Conservation (phyloP, 2,888 invertebrate species). For the Mythimna loreyi region DNA sequence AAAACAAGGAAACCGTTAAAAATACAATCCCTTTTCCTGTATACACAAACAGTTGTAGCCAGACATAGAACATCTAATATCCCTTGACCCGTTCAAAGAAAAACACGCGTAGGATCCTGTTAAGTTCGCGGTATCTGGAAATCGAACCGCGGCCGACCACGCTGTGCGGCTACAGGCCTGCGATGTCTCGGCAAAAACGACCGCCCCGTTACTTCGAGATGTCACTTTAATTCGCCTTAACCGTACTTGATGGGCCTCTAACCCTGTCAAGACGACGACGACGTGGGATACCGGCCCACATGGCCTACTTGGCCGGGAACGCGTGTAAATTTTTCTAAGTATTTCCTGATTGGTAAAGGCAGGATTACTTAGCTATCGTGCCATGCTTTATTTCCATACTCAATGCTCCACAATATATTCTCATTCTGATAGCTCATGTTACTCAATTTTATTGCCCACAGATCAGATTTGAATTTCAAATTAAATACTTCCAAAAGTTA, state of each 20-base stretch:
- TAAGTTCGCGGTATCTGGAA: slow-evolving; percentile 67
- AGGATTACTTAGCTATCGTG: background rate
- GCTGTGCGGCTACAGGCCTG: slow-evolving; percentile 36
- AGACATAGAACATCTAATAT: slow-evolving; percentile 48
- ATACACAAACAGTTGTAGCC: slow-evolving; percentile 12
- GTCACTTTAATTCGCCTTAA: slow-evolving; percentile 84
- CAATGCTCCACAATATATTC: slow-evolving; percentile 17
- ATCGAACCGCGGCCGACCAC: slow-evolving; percentile 58
- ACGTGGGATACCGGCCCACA: slow-evolving; percentile 62
- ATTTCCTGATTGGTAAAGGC: slow-evolving; percentile 9
- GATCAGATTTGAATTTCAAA: slow-evolving; percentile 48
- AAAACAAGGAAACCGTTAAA: background rate
- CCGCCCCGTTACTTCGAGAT: slow-evolving; percentile 75
- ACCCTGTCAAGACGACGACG: slow-evolving; percentile 61
- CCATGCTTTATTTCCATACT: slow-evolving; percentile 26
- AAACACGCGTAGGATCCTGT: slow-evolving; percentile 65
- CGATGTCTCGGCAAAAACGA: slow-evolving; percentile 67
- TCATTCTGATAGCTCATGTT: slow-evolving; percentile 26
- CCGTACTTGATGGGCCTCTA: slow-evolving; percentile 80
- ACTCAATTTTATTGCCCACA: slow-evolving; percentile 36
- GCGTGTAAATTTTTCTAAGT: slow-evolving; percentile 28
- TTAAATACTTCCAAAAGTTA: slow-evolving; percentile 33
- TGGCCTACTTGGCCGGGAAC: slow-evolving; percentile 43
- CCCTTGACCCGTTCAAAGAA: slow-evolving; percentile 57
- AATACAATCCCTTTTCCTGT: background rate